Evolutionary conservation across 2,888 invertebrate species (phyloP).

Genomic region (Acanthosepion esculentum): DNA sequence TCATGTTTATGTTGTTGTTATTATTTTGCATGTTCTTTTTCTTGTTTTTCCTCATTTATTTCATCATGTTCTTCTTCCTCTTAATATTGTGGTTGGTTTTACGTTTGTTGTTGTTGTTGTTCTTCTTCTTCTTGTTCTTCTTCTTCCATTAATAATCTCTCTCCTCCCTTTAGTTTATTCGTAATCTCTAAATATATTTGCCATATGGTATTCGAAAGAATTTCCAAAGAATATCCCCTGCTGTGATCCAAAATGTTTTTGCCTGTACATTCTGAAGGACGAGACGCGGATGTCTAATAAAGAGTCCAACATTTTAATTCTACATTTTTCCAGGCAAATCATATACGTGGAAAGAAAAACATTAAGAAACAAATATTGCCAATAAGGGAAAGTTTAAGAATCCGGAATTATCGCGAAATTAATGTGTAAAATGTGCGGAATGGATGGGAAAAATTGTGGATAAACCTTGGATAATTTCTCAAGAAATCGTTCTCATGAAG

Average conservation of each 20-base stretch:
- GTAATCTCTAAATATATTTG: no score
- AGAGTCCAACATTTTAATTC: neutral
- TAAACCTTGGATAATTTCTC: neutral
- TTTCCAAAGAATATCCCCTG: neutral
- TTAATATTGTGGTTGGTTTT: no score
- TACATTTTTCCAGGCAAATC: neutral
- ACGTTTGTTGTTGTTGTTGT: no score
- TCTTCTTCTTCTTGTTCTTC: no score
- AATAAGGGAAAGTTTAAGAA: neutral
- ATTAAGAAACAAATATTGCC: neutral
- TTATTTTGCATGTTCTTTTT: no score
- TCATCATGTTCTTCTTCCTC: no score
- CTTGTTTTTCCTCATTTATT: no score
- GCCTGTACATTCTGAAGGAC: neutral
- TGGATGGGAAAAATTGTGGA: neutral
- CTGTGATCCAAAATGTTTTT: neutral
- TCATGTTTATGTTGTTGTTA: no score
- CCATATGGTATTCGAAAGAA: no score
- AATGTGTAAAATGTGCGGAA: neutral
- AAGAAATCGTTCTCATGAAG: neutral
- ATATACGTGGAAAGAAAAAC: neutral
- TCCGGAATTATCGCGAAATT: neutral
- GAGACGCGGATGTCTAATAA: neutral
- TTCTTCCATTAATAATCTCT: no score
- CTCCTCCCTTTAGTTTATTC: no score